phyloP scores from a whole-genome alignment of 23 tunicate species.

The Corella eumyota region DNA sequence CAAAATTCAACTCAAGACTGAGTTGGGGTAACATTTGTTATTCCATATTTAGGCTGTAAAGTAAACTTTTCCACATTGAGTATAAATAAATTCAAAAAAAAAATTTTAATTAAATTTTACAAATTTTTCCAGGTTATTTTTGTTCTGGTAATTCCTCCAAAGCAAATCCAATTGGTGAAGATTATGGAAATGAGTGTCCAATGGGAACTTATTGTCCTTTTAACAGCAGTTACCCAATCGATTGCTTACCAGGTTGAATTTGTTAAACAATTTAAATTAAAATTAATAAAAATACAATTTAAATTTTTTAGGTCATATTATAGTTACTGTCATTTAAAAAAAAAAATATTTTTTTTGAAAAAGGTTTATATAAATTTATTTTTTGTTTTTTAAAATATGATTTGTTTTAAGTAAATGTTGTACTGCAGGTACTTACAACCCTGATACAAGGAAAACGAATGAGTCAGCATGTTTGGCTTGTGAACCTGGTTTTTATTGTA shows the following conservation, averaged over 20 bases:
- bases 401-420: too few relatives aligned
- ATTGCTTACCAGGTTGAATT: slow-evolving; percentile 70
- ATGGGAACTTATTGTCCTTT: slow-evolving; percentile 71
- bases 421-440: slow-evolving; percentile 85
- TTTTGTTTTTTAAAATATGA: too few relatives aligned
- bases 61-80: not conserved
- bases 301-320: too few relatives aligned
- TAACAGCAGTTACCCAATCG: slow-evolving; percentile 53
- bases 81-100: not conserved
- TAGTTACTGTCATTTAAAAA: too few relatives aligned
- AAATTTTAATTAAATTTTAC: not conserved
- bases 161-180: slow-evolving; percentile 45
- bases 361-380: too few relatives aligned
- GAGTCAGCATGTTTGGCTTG: slow-evolving; percentile 54
- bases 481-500: slow-evolving; percentile 53
- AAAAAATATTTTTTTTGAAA: too few relatives aligned
- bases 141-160: slow-evolving; percentile 57
- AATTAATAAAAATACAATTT: too few relatives aligned
- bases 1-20: too few relatives aligned
- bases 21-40: too few relatives aligned
- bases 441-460: slow-evolving; percentile 10
- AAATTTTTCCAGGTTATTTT: slow-evolving; percentile 36
- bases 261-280: too few relatives aligned
- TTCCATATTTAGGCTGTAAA: too few relatives aligned
- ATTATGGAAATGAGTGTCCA: slow-evolving; percentile 66